Evolutionary conservation across 2,113 vertebrate genomes (phyloP).

Genomic region (Oryzias curvinotus): DNA sequence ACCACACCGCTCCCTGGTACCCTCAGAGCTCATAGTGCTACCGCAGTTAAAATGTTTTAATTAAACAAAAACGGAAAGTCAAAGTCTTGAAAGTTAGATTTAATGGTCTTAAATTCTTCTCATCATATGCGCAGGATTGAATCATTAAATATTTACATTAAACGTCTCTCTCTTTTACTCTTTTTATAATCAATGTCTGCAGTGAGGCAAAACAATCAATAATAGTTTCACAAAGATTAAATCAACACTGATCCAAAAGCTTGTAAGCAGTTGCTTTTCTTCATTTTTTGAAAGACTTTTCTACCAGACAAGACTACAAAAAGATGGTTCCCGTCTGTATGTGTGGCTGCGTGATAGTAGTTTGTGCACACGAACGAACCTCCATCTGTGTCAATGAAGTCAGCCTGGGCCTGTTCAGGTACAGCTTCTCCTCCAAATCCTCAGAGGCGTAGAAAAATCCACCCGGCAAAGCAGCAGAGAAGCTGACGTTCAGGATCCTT

Average conservation of each 20-base stretch:
- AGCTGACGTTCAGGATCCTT: conserved; percentile 93
- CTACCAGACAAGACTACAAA: background rate
- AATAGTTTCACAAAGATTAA: background rate
- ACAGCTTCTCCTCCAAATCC: conserved; percentile 96
- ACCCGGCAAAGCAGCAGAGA: conserved; percentile 86
- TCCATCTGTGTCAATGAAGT: conserved; percentile 91
- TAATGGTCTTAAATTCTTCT: background rate
- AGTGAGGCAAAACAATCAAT: conserved; percentile 1
- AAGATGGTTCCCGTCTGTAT: background rate
- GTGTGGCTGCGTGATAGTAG: background rate
- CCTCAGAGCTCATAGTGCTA: background rate
- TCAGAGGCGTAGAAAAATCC: conserved; percentile 93
- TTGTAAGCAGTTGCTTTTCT: background rate
- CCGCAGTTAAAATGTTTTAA: background rate
- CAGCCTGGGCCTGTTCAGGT: conserved; percentile 90
- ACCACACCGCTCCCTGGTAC: conserved; percentile 25
- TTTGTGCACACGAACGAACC: conserved; percentile 47
- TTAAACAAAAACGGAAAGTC: background rate
- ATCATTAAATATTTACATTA: background rate
- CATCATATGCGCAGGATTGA: background rate
- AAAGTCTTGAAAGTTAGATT: background rate
- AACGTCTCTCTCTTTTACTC: background rate
- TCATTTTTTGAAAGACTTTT: background rate
- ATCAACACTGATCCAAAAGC: too few relatives aligned
- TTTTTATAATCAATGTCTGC: background rate